Base-by-base conservation (phyloP, 2,797 vertebrate species). In the Decapterus maruadsi region DNA sequence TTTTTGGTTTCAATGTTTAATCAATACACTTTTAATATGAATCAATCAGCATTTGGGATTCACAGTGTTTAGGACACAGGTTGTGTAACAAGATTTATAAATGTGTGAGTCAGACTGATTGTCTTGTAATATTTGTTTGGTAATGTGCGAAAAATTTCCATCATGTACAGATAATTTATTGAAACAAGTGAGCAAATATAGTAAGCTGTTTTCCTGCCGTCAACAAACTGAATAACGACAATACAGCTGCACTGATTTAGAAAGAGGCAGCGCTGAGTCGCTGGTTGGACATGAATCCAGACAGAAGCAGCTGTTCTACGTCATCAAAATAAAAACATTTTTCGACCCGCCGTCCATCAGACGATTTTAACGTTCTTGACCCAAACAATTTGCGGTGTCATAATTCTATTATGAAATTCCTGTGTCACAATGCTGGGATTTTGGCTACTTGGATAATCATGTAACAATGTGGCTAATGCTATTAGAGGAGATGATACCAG, bases 391-490 rank as follows among this genome's bases (percentile, higher is more conserved):
- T 50, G 40, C 56, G 12, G 29, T 40, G 38, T 75, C 42, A 75
- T 77, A 67, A 85, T 63, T 83, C 53, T 58, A 63, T 77, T 76
- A 77, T 31, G 12, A 72, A 74, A 68, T 60, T 68, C 31, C 17
- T 65, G 60, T 68, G 82, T 80, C 36, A 82, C 75, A 85, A 85
- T 53, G 64, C 60, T 58, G 10, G 63, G 82, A 81, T 83, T 89
- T 78, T 89, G 66, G 77, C 68, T 16, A 69, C 80, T 85, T 67
- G 78, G 67, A 83, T 87, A 81, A 85, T 87, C 81, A 58, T 68
- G 71, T 69, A 82, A 86, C 82, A 88, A 86, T 86, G 76, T 75
- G 70, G 57, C 60, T 90, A 89, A 91, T 89, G 83, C 82, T 88
- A 87, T 91, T 89, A 92, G 65, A 64, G 60, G 72, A 81, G 85